These are phyloP conservation scores for Stichopus horrens DNA, from an alignment of 53 echinoderm and acorn worm species.

Conservation along the genomic window DNA sequence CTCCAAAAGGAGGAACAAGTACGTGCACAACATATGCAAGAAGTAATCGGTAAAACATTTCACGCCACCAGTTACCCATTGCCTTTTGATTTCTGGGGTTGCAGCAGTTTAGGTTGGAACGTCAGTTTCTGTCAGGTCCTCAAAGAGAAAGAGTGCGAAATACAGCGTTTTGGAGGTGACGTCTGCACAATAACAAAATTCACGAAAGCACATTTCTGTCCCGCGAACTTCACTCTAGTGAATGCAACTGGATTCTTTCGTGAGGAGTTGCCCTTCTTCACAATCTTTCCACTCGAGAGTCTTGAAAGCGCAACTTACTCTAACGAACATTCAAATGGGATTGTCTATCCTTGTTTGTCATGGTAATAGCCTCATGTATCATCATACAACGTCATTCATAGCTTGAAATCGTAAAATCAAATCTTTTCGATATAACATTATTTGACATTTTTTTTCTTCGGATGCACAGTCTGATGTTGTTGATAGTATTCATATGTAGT, in stretches of 20 bases:
- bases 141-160: background rate
- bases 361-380: background rate
- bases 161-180: background rate
- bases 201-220: background rate
- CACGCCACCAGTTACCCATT: background rate
- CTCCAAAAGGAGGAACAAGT: background rate
- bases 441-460: no score
- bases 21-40: background rate
- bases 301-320: background rate
- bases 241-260: background rate
- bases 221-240: background rate
- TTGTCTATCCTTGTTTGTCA: background rate
- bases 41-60: background rate
- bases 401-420: no score
- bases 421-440: no score
- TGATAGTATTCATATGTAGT: no score
- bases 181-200: background rate
- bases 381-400: background rate
- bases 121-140: constrained; percentile 16
- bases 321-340: background rate
- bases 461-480: no score
- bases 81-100: background rate
- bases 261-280: background rate
- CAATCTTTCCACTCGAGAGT: background rate
- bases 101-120: background rate